A percentile compares a stretch with the other conserved stretches of the same genome.
phyloP scores from a whole-genome alignment of 2,797 vertebrate genomes.

The Syngnathus rostellatus region DNA sequence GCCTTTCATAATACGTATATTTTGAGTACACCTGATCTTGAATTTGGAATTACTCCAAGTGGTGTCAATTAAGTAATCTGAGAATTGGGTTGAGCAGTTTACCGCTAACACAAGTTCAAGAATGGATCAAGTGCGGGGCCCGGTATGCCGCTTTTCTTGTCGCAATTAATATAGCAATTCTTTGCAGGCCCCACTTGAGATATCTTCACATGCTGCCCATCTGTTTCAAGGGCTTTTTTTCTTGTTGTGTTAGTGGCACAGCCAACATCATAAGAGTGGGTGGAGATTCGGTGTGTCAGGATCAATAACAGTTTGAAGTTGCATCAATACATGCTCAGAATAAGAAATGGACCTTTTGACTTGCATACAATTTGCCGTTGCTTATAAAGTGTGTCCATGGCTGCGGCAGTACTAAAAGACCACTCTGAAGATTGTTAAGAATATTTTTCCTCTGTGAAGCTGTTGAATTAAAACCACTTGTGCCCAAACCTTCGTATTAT shows the following conservation, averaged over 20 bases:
- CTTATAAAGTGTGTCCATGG: constrained; percentile 41
- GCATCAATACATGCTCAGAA: constrained; percentile 31
- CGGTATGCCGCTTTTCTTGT: constrained; percentile 45
- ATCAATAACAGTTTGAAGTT: constrained; percentile 29
- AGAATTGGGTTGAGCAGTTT: constrained; percentile 40
- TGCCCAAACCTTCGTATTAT: constrained; percentile 79
- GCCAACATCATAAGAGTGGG: constrained; percentile 33
- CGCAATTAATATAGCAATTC: constrained; percentile 52
- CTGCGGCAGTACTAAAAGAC: constrained; percentile 35
- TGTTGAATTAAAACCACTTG: constrained; percentile 75
- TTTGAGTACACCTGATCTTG: constrained; percentile 30
- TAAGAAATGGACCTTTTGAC: constrained; percentile 23
- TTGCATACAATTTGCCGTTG: constrained; percentile 30
- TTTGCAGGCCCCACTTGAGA: constrained; percentile 35
- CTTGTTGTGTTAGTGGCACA: constrained; percentile 46
- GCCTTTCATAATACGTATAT: constrained; percentile 31
- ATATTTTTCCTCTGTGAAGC: constrained; percentile 51
- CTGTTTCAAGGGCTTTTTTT: constrained; percentile 43
- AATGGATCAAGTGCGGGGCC: constrained; percentile 43
- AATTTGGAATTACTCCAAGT: constrained; percentile 19
- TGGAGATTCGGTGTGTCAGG: constrained; percentile 21
- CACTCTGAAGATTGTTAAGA: constrained; percentile 46
- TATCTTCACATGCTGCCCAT: constrained; percentile 49
- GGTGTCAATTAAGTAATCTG: constrained; percentile 57
- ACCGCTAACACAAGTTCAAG: constrained; percentile 48